Evolutionary conservation across 1,140 invertebrate species (phyloP), one percentile per base, ranked within the genome.

Genomic region (Mya arenaria): DNA sequence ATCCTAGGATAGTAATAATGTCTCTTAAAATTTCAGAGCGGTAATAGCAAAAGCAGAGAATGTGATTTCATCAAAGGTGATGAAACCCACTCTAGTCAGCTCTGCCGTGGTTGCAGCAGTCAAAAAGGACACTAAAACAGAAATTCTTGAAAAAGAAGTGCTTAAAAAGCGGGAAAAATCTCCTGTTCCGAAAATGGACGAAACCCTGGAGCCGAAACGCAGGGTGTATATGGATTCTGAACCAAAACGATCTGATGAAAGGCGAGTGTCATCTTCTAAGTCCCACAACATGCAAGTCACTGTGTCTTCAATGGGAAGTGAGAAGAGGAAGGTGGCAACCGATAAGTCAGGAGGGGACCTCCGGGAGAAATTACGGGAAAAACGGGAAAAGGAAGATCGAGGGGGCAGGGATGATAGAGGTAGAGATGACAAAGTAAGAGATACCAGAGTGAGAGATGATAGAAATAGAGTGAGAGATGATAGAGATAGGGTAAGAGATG

Each of bases 1-100:
- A n/a, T n/a, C n/a, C n/a, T n/a, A n/a, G n/a, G n/a, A n/a, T n/a
- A n/a, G n/a, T n/a, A n/a, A n/a, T n/a, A n/a, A n/a, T n/a, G n/a
- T n/a, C n/a, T n/a, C n/a, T n/a, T n/a, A n/a, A n/a, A n/a, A n/a
- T n/a, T 74, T 0, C 39, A 78, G 74, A 30, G 44, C 74, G 32
- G 58, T 78, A n/a, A 78, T 78, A 34, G 74, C 65, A 30, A 78
- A 78, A 37, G 74, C 74, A 23, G 74, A 78, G 28, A 25, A 78
- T 65, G 74, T 44, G 5, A 23, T 78, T 36, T 56, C 74, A 13
- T 44, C 62, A 44, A 78, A 78, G 30, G 74, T 78, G 1, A 78
- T 78, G 74, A 78, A 78, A n/a, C 74, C 74, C n/a, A 78, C 60
- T 0, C 41, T n/a, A 25, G 62, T 78, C 1, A 75, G 58, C 39